Base-by-base conservation (phyloP, 2,888 invertebrate species). In the Desoria tigrina region DNA sequence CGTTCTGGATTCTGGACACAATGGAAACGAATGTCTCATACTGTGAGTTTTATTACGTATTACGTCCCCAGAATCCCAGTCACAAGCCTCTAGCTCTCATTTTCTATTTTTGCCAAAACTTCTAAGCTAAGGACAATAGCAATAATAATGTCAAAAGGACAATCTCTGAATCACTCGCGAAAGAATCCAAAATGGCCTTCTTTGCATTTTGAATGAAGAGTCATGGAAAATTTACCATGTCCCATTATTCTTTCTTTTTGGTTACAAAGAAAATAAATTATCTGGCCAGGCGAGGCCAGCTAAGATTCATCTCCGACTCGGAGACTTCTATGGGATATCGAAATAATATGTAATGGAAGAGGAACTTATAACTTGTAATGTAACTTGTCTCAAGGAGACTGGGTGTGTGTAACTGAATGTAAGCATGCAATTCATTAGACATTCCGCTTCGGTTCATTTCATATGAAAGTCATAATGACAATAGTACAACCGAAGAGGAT, bases 41-140 rank as follows among this genome's bases (percentile, higher is more conserved):
- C 58, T 58, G 58, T 58, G 58, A 58, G 45, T 58, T 58, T 58
- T 58, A 58, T 58, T 58, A 49, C 58, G 45, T 58, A 58, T 42
- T 58, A 42, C 45, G 16, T 51, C 51, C 51, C 51, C 51, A 7
- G 21, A 51, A 51, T 4, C 51, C 7, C 26, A 26, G 21, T 42
- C n/a, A 21, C 18, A 45, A 45, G 58, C n/a, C n/a, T 42, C 49
- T 45, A 42, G 45, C 58, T 58, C 58, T 58, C 58, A 58, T 58
- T 58, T 58, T 58, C 9, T 32, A 57, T 57, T n/a, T 55, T 45
- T 57, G 56, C 37, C 56, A 57, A 57, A 57, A 57, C 37, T 11
- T 32, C n/a, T 4, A 32, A 11, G 32, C 6, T 32, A 57, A 21
- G 56, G 56, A 57, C 56, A 57, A 54, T 54, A 28, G 54, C n/a